Evolutionary conservation across 2,888 invertebrate genomes (phyloP).

Genomic region (Sesamia inferens): DNA sequence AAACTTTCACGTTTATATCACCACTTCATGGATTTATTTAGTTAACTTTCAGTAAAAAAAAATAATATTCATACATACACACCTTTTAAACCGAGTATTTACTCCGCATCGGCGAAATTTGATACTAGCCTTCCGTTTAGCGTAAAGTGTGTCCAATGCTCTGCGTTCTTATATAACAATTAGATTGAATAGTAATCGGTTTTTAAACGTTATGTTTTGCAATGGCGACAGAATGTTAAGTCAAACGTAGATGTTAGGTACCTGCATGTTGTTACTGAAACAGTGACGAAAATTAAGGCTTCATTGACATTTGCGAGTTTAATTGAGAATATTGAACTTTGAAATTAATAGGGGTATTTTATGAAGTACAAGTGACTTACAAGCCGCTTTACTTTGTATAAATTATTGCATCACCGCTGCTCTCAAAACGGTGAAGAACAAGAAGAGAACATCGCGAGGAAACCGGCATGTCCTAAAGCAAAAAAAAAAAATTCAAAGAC

Average conservation of each 20-base stretch:
- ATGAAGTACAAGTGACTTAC: too few species aligned
- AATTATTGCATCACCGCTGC: too few species aligned
- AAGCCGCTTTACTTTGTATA: too few species aligned
- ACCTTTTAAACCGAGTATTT: conserved; percentile 8
- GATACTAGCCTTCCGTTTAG: conserved; percentile 49
- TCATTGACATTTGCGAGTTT: conserved; percentile 4
- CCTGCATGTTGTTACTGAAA: not conserved
- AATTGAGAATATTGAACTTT: conserved; percentile 27
- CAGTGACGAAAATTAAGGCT: conserved; percentile 2
- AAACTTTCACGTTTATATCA: too few species aligned
- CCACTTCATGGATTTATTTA: conserved; percentile 7
- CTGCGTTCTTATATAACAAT: conserved; percentile 31
- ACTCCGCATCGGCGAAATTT: conserved; percentile 27
- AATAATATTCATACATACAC: conserved; percentile 34
- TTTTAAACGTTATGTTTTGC: not conserved
- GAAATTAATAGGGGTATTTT: not conserved
- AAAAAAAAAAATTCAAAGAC: too few species aligned
- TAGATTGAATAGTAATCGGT: conserved; percentile 18
- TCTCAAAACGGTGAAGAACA: too few species aligned
- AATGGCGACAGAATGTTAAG: not conserved
- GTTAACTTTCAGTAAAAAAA: conserved; percentile 9
- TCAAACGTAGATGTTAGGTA: conserved; percentile 1
- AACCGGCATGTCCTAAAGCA: too few species aligned
- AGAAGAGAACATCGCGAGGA: too few species aligned
- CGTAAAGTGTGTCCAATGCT: conserved; percentile 1